A percentile compares a stretch with the other conserved stretches of the same genome.
These are phyloP conservation scores for Cheilosia grossa DNA, from an alignment of 2,888 invertebrate species.

Conservation along the genomic window DNA sequence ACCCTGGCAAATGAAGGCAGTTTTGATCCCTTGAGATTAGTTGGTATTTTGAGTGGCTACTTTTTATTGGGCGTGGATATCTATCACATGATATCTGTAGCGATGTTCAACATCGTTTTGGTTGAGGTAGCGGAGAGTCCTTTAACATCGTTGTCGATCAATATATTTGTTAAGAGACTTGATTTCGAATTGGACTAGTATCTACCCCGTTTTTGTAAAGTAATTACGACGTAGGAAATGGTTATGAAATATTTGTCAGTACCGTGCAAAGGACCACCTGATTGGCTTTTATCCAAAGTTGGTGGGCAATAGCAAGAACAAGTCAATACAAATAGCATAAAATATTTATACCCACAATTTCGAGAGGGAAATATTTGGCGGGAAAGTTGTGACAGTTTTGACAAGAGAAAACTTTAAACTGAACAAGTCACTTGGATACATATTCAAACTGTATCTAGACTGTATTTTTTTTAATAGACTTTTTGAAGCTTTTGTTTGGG, in stretches of 20 bases:
- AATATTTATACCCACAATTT: no score
- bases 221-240: not conserved
- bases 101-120: constrained; percentile 26
- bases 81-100: constrained; percentile 38
- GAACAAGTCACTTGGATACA: no score
- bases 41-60: constrained; percentile 66
- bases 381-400: no score
- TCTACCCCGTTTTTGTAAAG: not conserved
- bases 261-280: no score
- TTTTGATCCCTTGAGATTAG: constrained; percentile 41
- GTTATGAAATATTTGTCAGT: not conserved
- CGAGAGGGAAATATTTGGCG: no score
- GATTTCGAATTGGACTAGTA: not conserved
- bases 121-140: not conserved
- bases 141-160: not conserved
- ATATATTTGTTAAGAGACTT: not conserved
- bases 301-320: not conserved
- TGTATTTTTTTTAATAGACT: no score
- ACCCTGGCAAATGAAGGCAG: not conserved
- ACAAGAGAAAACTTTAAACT: no score
- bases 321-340: no score
- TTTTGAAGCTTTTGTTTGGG: no score
- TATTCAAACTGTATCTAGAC: no score
- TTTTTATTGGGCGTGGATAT: constrained; percentile 68
- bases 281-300: not conserved